Percentiles rank a stretch among this genome's conserved stretches.
Conservation (phyloP, 2,797 vertebrate species). For the Melanogrammus aeglefinus region DNA sequence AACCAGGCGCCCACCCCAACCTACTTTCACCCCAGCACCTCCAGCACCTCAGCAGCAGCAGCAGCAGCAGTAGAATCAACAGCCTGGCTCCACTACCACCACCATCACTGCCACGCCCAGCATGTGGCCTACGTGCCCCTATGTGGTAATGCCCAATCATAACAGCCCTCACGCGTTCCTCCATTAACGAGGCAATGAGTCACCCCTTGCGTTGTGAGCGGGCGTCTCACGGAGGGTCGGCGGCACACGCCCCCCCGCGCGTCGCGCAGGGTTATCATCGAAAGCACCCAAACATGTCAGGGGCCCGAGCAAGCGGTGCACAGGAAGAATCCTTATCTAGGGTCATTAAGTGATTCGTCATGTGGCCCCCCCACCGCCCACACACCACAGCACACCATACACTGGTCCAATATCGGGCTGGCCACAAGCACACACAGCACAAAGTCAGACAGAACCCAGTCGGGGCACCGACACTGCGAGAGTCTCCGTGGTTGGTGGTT, state of each 20-base stretch:
- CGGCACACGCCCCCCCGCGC: background rate
- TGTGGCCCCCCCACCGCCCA: background rate
- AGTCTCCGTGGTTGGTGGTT: too few relatives aligned
- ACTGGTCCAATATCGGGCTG: background rate
- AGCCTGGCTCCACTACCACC: constrained; percentile 1
- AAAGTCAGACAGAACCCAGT: background rate
- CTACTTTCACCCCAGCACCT: background rate
- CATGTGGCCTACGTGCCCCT: background rate
- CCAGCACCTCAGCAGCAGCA: background rate
- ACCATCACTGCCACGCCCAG: background rate
- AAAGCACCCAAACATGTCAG: background rate
- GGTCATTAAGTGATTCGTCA: background rate
- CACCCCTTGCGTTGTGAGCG: background rate
- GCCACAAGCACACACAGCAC: background rate
- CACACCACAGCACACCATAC: background rate
- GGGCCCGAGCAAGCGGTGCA: constrained; percentile 10
- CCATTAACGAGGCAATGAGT: constrained; percentile 22
- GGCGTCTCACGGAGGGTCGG: constrained; percentile 3
- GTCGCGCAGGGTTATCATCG: background rate
- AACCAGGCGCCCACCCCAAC: background rate
- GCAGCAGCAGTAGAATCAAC: background rate
- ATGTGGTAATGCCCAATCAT: constrained; percentile 2
- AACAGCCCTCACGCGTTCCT: constrained; percentile 6
- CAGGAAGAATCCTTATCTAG: background rate
- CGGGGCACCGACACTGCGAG: too few relatives aligned